phyloP scores from a whole-genome alignment of 2,797 vertebrate genomes.

The Cyclopterus lumpus region DNA sequence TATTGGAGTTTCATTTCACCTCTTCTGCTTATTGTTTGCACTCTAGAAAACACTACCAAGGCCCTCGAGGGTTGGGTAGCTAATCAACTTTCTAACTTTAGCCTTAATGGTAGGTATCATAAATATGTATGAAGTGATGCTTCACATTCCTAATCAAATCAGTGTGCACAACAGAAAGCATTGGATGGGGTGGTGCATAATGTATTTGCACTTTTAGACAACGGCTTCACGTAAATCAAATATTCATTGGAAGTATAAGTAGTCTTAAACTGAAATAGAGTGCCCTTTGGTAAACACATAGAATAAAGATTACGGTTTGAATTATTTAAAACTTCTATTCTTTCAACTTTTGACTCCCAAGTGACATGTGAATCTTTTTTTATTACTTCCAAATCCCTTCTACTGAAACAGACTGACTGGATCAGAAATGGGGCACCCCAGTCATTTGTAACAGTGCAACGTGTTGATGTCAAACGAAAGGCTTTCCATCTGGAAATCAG shows the following conservation, averaged over 20 bases:
- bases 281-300: slow-evolving; percentile 36
- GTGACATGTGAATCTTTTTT: slow-evolving; percentile 12
- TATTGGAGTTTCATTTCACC: slow-evolving; percentile 11
- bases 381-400: slow-evolving; percentile 23
- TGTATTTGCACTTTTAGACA: slow-evolving; percentile 47
- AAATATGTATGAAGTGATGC: slow-evolving; percentile 69
- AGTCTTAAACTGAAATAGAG: slow-evolving; percentile 8
- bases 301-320: slow-evolving; percentile 33
- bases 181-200: slow-evolving; percentile 47
- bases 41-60: slow-evolving; percentile 11
- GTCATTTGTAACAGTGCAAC: background rate
- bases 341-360: slow-evolving; percentile 14
- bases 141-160: slow-evolving; percentile 57
- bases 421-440: background rate
- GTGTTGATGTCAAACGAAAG: slow-evolving; percentile 5
- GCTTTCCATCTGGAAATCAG: slow-evolving; percentile 15
- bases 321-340: slow-evolving; percentile 17
- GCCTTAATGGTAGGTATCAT: slow-evolving; percentile 58
- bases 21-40: slow-evolving; percentile 33
- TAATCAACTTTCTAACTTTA: slow-evolving; percentile 57
- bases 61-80: slow-evolving; percentile 32
- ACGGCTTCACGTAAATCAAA: slow-evolving; percentile 46
- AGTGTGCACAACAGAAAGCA: slow-evolving; percentile 53
- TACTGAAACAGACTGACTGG: slow-evolving; percentile 8
- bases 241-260: slow-evolving; percentile 50